phyloP scores from a whole-genome alignment of 1,140 invertebrate species.

The Phymastichus coffea region DNA sequence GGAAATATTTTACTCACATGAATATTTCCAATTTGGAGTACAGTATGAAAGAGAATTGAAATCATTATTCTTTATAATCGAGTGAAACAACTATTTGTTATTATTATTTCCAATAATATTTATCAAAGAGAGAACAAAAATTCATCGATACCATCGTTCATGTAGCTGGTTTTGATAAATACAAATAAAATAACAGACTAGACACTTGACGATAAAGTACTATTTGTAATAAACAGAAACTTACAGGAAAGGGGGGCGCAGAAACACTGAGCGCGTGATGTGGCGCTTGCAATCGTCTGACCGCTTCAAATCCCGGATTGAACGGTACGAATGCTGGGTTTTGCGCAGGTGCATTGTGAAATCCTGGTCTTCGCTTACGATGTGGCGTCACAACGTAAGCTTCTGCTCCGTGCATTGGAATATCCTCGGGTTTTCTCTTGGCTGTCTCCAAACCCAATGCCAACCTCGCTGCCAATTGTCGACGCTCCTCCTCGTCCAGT shows the following conservation, averaged over 20 bases:
- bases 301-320: constrained; percentile 54
- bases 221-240: no score
- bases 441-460: constrained; percentile 49
- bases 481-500: constrained; percentile 52
- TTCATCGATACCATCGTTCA: no score
- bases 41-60: no score
- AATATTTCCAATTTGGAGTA: no score
- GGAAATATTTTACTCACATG: no score
- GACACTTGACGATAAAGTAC: no score
- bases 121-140: no score
- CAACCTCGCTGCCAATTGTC: constrained; percentile 48
- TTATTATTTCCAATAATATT: no score
- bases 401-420: constrained; percentile 54
- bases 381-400: constrained; percentile 81
- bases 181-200: no score
- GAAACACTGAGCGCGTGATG: constrained; percentile 71
- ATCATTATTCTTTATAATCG: no score
- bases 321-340: constrained; percentile 83
- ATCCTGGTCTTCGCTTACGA: constrained; percentile 77
- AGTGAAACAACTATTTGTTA: no score
- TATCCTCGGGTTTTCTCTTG: constrained; percentile 53
- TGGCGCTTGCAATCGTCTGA: constrained; percentile 57
- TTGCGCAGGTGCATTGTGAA: constrained; percentile 80
- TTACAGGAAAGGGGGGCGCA: constrained; percentile 67
- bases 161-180: no score